A percentile compares a stretch with the other conserved stretches of the same genome.
phyloP scores from a whole-genome alignment of 2,888 invertebrate genomes.

The Prenolepis imparis region DNA sequence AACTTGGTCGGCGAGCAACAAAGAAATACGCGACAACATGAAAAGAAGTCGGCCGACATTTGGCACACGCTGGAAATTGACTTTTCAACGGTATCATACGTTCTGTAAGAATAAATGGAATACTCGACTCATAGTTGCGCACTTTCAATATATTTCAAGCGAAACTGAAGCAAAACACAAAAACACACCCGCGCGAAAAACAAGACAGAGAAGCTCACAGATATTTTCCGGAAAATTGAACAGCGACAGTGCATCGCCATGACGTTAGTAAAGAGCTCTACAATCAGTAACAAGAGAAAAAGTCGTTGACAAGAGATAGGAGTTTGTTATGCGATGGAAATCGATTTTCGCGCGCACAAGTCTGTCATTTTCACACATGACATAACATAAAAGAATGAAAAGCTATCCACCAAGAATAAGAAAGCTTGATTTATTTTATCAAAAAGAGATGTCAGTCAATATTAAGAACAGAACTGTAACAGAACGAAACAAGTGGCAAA shows the following conservation, averaged over 20 bases:
- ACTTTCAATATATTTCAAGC: slow-evolving; percentile 47
- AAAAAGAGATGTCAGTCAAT: slow-evolving; percentile 18
- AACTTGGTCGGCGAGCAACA: neutral
- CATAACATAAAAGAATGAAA: slow-evolving; percentile 26
- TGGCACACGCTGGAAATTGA: slow-evolving; percentile 45
- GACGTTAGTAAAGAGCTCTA: slow-evolving; percentile 46
- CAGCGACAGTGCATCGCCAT: slow-evolving; percentile 40
- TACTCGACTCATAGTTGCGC: slow-evolving; percentile 36
- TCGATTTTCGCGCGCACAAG: slow-evolving; percentile 40
- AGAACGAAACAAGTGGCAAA: neutral
- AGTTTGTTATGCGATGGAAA: slow-evolving; percentile 39
- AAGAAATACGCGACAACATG: slow-evolving; percentile 31
- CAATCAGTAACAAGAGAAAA: slow-evolving; percentile 51
- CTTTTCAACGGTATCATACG: slow-evolving; percentile 45
- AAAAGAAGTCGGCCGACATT: slow-evolving; percentile 24
- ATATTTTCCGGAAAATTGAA: slow-evolving; percentile 57
- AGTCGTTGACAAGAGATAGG: slow-evolving; percentile 46
- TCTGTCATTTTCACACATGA: slow-evolving; percentile 44
- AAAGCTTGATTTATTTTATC: slow-evolving; percentile 24
- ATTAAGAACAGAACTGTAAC: neutral
- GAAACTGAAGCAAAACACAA: slow-evolving; percentile 47
- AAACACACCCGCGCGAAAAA: slow-evolving; percentile 49
- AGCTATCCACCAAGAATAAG: neutral
- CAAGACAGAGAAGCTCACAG: slow-evolving; percentile 41
- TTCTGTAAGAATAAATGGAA: slow-evolving; percentile 51